Evolutionary conservation across 2,888 invertebrate genomes (phyloP).

Genomic region (Anthrax anthrax): DNA sequence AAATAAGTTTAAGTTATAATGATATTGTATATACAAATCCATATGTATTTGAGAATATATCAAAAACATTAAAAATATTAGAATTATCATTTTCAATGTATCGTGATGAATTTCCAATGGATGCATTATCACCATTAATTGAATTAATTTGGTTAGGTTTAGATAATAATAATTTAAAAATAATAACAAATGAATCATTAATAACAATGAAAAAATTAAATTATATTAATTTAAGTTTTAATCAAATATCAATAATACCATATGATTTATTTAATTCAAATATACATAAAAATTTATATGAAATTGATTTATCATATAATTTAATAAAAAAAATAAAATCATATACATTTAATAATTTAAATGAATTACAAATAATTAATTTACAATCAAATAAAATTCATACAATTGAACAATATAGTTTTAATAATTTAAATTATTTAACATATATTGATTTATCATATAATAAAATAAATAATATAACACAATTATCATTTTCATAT

Average conservation of each 20-base stretch:
- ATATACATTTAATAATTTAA: slow-evolving; percentile 56
- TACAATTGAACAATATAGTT: slow-evolving; percentile 53
- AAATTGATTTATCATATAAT: slow-evolving; percentile 71
- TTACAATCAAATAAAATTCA: slow-evolving; percentile 65
- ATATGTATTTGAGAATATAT: slow-evolving; percentile 64
- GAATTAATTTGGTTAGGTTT: slow-evolving; percentile 70
- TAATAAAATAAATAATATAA: slow-evolving; percentile 62
- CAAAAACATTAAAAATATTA: slow-evolving; percentile 60
- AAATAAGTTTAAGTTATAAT: slow-evolving; percentile 84
- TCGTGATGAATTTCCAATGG: slow-evolving; percentile 62
- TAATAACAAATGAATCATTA: slow-evolving; percentile 54
- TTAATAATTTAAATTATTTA: slow-evolving; percentile 62
- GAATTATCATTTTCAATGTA: slow-evolving; percentile 78
- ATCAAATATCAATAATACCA: slow-evolving; percentile 58
- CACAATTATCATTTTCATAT: slow-evolving; percentile 57
- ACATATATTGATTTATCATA: slow-evolving; percentile 70
- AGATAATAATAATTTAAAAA: slow-evolving; percentile 75
- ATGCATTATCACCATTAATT: slow-evolving; percentile 56
- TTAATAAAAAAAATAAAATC: slow-evolving; percentile 51
- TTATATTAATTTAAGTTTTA: slow-evolving; percentile 76
- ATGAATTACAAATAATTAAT: slow-evolving; percentile 61
- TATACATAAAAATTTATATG: slow-evolving; percentile 56
- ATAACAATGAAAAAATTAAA: slow-evolving; percentile 53
- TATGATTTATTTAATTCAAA: slow-evolving; percentile 51
- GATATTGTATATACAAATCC: slow-evolving; percentile 69